Evolutionary conservation across 2,797 vertebrate genomes (phyloP), one percentile per base, ranked within the genome.

Genomic region (Fratercula arctica): DNA sequence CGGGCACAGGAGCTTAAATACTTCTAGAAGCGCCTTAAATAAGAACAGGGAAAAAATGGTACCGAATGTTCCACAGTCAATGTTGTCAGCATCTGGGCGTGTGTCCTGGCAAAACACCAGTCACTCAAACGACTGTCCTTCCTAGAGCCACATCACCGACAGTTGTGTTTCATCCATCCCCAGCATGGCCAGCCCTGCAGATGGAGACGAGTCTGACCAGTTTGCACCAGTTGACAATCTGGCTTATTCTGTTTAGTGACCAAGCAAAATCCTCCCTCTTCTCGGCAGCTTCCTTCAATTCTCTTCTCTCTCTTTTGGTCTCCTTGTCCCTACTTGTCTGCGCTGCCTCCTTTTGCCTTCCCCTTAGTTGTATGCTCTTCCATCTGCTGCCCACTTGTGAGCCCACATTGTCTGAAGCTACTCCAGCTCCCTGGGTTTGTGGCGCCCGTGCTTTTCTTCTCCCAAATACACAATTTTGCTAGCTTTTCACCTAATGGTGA

Each of bases 401-500:
- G 61, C 61, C 51, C 29, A 2, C 2, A 0, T 39, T 64, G 80
- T 67, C 76, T 84, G 73, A 93, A 85, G 43, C 33, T 69, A n/a
- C 67, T 84, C 37, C 61, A 78, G 33, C 37, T 87, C 57, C 18
- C n/a, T 53, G 16, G 13, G 29, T 56, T 73, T 79, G 69, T 57
- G 53, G 16, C 2, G 1, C 0, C 0, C 19, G 41, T 45, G 17
- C 26, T 89, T 8, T 48, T 85, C 24, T 66, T 85, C 28, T 78
- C 45, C 37, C 54, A 85, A 92, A 54, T 35, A n/a, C 14, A 28
- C 37, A 0, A 6, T 85, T 92, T 95, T 67, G 33, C 35, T 53
- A 61, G 18, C 35, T 91, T 83, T 90, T 91, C 50, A 78, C 57
- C 25, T 48, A 63, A 31, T 45, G 23, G 11, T 72, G 57, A 11